phyloP scores from a whole-genome alignment of 1,140 invertebrate species.

The Zaprionus gabonicus region DNA sequence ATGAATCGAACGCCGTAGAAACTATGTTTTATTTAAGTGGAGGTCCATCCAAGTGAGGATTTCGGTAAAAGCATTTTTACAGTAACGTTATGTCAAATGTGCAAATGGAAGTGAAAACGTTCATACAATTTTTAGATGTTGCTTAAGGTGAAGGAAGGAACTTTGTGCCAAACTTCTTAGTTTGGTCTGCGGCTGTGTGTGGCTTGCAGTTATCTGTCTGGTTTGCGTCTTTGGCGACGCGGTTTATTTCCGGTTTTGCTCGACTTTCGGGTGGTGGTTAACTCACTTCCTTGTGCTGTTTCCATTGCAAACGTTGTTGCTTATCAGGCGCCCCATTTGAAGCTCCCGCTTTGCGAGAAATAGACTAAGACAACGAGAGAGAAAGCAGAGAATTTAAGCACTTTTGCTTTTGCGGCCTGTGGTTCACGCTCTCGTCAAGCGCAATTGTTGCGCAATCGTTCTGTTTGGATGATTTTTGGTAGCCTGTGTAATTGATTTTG shows the following conservation, averaged over 20 bases:
- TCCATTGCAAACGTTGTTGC: slow-evolving; percentile 25
- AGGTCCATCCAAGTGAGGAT: too few species aligned
- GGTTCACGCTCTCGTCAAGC: slow-evolving; percentile 8
- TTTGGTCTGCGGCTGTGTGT: not conserved
- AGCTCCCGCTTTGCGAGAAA: not conserved
- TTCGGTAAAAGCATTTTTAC: too few species aligned
- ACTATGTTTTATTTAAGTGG: too few species aligned
- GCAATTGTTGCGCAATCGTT: slow-evolving; percentile 41
- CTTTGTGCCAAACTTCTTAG: slow-evolving; percentile 38
- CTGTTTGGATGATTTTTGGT: slow-evolving; percentile 40
- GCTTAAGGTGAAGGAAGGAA: not conserved
- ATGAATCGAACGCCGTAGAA: too few species aligned
- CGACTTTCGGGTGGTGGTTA: not conserved
- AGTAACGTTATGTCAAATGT: not conserved
- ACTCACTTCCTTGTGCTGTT: slow-evolving; percentile 19
- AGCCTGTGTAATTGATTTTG: slow-evolving; percentile 76
- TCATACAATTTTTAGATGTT: slow-evolving; percentile 1
- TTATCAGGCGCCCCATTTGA: slow-evolving; percentile 36
- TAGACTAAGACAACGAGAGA: not conserved
- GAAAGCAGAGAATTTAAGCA: slow-evolving; percentile 23
- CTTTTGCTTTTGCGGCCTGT: slow-evolving; percentile 25
- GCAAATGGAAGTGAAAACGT: slow-evolving; percentile 61
- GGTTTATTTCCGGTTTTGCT: slow-evolving; percentile 66
- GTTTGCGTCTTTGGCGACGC: slow-evolving; percentile 43
- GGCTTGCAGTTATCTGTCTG: slow-evolving; percentile 29